A percentile compares a stretch with the other conserved stretches of the same genome.
Evolutionary conservation across 2,797 vertebrate genomes (phyloP).

Genomic region (Centropyge bicolor): DNA sequence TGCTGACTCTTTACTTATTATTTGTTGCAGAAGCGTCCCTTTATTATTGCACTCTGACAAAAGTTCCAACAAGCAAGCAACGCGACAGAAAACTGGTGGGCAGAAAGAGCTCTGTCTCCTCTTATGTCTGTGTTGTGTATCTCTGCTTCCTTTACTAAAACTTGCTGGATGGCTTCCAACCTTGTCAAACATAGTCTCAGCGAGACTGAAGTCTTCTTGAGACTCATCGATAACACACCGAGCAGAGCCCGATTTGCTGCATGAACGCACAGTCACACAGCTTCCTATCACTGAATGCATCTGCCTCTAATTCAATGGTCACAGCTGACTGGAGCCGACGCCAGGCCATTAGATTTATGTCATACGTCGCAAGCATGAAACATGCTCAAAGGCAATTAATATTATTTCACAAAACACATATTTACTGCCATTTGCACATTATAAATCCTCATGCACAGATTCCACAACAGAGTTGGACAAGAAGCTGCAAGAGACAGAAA

Average conservation of each 20-base stretch:
- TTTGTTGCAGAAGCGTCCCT: background rate
- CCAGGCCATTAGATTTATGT: too few relatives aligned
- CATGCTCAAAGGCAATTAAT: too few relatives aligned
- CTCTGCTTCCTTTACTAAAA: background rate
- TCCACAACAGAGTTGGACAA: too few relatives aligned
- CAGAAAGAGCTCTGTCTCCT: conserved; percentile 6
- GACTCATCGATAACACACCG: background rate
- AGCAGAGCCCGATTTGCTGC: background rate
- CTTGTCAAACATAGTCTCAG: conserved; percentile 2
- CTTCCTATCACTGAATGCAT: conserved; percentile 16
- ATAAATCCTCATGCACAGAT: too few relatives aligned
- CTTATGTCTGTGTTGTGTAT: background rate
- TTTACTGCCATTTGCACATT: too few relatives aligned
- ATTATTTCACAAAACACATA: too few relatives aligned
- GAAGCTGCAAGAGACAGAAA: too few relatives aligned
- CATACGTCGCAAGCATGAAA: too few relatives aligned
- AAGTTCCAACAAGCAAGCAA: background rate
- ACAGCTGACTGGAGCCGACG: background rate
- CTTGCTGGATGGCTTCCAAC: background rate
- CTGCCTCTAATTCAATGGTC: background rate
- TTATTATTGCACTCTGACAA: background rate
- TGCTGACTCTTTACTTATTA: background rate
- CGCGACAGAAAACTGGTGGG: background rate
- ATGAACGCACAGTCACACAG: background rate
- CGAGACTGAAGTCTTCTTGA: background rate